These are phyloP conservation scores for Tarsius wallacei DNA, from an alignment of 2,797 vertebrate genomes.

Conservation along the genomic window DNA sequence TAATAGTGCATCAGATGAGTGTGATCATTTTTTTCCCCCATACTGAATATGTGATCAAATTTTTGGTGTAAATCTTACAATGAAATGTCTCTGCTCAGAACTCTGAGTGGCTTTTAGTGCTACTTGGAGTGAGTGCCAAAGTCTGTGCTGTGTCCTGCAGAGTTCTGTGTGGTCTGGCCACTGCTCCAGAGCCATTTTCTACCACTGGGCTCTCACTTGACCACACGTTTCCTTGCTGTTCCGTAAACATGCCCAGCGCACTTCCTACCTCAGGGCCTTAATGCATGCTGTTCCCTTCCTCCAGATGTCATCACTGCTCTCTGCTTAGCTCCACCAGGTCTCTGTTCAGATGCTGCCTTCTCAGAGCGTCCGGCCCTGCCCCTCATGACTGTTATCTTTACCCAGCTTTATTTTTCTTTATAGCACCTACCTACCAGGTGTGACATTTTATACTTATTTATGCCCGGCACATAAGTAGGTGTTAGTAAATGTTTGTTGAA, in stretches of 20 bases:
- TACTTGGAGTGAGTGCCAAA: background rate
- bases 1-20: background rate
- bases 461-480: background rate
- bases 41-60: no score
- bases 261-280: background rate
- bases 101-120: slow-evolving; percentile 9
- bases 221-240: background rate
- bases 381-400: background rate
- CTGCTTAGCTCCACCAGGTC: background rate
- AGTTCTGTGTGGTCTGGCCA: background rate
- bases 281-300: background rate
- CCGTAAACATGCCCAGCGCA: background rate
- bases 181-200: background rate
- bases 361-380: background rate
- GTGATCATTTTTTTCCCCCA: background rate
- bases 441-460: background rate
- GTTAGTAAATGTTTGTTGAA: slow-evolving; percentile 22
- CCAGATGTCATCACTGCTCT: background rate
- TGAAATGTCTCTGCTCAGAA: slow-evolving; percentile 22
- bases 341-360: background rate
- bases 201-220: background rate
- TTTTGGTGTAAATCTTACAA: background rate
- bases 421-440: background rate
- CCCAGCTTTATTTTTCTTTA: background rate
- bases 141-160: background rate